phyloP scores from a whole-genome alignment of 2,888 invertebrate genomes.

The Junonia oenone region DNA sequence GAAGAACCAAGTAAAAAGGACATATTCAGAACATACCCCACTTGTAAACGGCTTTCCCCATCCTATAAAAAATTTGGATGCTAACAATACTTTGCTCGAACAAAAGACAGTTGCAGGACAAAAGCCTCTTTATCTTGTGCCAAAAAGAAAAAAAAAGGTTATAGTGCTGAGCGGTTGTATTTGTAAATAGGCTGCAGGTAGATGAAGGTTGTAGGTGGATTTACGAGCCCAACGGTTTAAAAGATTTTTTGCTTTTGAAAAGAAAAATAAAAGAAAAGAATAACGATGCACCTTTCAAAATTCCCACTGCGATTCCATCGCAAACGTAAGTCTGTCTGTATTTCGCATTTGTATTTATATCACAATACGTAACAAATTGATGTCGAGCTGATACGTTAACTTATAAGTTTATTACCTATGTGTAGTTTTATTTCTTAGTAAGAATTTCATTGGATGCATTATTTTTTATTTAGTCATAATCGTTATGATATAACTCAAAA shows the following conservation, averaged over 20 bases:
- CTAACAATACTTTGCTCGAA: slow-evolving; percentile 36
- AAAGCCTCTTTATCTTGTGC: slow-evolving; percentile 56
- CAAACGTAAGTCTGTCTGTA: slow-evolving; percentile 1
- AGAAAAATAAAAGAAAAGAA: slow-evolving; percentile 40
- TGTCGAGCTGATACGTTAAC: background rate
- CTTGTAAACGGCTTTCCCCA: slow-evolving; percentile 26
- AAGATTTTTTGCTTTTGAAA: slow-evolving; percentile 41
- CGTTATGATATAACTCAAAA: background rate
- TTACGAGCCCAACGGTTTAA: slow-evolving; percentile 54
- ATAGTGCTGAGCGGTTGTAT: slow-evolving; percentile 62
- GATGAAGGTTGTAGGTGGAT: slow-evolving; percentile 70
- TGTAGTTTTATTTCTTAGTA: too few species aligned
- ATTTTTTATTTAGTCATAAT: background rate
- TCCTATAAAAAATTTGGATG: slow-evolving; percentile 23
- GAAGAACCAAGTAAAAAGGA: slow-evolving; percentile 1
- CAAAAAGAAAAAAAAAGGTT: slow-evolving; percentile 48
- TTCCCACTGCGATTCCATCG: slow-evolving; percentile 51
- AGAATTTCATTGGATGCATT: too few species aligned
- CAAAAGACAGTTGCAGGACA: slow-evolving; percentile 54
- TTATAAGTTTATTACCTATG: too few species aligned
- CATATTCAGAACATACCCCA: slow-evolving; percentile 21
- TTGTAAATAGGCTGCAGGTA: slow-evolving; percentile 75
- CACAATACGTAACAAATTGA: background rate
- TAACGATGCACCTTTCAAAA: slow-evolving; percentile 61
- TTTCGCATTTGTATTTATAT: slow-evolving; percentile 2